phyloP scores from a whole-genome alignment of 2,888 invertebrate species.

The Clitarchus hookeri region DNA sequence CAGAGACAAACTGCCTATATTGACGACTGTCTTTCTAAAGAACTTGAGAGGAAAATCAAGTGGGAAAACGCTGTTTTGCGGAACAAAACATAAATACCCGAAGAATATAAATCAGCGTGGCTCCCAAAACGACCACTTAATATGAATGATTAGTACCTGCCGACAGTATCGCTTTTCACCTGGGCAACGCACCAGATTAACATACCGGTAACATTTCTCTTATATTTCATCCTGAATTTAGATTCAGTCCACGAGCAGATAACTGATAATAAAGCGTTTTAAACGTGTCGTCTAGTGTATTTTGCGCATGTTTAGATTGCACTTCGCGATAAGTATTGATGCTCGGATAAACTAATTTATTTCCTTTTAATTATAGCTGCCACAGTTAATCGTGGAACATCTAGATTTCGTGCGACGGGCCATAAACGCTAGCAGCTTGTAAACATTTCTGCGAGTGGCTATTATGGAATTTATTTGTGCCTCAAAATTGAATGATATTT shows the following conservation, averaged over 20 bases:
- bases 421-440: too few relatives aligned
- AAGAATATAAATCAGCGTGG: too few relatives aligned
- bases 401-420: too few relatives aligned
- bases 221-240: not conserved
- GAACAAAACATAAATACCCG: too few relatives aligned
- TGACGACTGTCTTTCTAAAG: too few relatives aligned
- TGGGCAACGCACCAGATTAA: not conserved
- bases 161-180: slow-evolving; percentile 7
- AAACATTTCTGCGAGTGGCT: too few relatives aligned
- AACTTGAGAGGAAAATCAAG: too few relatives aligned
- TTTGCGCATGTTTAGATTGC: not conserved
- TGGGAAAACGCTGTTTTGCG: too few relatives aligned
- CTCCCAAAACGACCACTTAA: not conserved
- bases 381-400: not conserved
- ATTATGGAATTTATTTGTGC: too few relatives aligned
- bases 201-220: not conserved
- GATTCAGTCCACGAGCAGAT: not conserved
- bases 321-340: not conserved
- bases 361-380: not conserved
- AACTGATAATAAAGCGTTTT: not conserved
- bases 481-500: too few relatives aligned
- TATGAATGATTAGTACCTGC: not conserved
- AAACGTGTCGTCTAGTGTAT: not conserved
- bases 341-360: not conserved
- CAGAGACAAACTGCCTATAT: too few relatives aligned